Evolutionary conservation across 2,113 vertebrate genomes (phyloP).

Genomic region (Apodemus speciosus): DNA sequence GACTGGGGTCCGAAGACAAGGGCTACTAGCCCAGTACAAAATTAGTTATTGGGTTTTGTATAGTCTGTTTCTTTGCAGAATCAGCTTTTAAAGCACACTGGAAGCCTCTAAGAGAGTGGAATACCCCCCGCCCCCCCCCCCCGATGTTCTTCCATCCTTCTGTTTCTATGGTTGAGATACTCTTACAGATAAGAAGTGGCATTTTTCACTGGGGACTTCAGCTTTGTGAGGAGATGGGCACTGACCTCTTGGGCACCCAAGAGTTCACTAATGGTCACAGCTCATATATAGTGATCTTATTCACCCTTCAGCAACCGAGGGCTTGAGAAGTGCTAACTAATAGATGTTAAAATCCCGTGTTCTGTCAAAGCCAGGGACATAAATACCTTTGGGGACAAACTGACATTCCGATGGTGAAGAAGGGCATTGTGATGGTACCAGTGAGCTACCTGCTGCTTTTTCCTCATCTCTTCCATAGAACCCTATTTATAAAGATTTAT

Average conservation of each 20-base stretch:
- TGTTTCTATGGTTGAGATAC: background rate
- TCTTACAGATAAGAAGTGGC: background rate
- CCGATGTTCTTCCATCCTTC: background rate
- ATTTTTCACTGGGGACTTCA: background rate
- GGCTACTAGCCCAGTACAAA: background rate
- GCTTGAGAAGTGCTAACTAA: background rate
- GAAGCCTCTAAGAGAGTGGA: background rate
- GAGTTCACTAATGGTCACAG: background rate
- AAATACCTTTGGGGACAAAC: conserved; percentile 28
- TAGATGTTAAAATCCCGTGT: background rate
- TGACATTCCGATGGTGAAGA: background rate
- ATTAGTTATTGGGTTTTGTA: background rate
- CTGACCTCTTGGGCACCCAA: background rate
- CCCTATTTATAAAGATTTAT: background rate
- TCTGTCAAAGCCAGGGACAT: background rate
- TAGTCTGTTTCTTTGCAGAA: background rate
- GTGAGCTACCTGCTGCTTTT: background rate
- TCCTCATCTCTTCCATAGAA: background rate
- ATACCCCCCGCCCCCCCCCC: too few relatives aligned
- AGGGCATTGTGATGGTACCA: background rate
- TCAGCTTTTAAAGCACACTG: background rate
- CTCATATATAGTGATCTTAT: background rate
- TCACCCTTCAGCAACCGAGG: background rate
- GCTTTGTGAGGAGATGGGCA: background rate
- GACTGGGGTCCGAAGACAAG: conserved; percentile 39